phyloP scores from a whole-genome alignment of 2,113 vertebrate species.

The Lynx canadensis region DNA sequence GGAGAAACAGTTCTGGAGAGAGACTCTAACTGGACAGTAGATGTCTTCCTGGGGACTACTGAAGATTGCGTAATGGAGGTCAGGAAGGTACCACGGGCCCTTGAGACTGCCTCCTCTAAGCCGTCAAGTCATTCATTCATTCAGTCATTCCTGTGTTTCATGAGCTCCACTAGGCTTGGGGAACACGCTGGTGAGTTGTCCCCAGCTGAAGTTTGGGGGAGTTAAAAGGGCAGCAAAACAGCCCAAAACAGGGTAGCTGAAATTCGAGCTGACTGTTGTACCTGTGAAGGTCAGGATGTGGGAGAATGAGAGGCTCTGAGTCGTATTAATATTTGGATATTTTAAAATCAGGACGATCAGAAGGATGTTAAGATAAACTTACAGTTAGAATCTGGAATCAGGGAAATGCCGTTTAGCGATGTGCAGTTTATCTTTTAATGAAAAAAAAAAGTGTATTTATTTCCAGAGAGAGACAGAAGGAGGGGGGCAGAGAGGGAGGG shows the following conservation, averaged over 20 bases:
- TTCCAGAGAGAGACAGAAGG: too few species aligned
- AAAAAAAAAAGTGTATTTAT: too few species aligned
- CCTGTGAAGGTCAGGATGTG: background rate
- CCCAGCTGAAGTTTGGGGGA: background rate
- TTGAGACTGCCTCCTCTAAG: background rate
- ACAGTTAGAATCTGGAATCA: background rate
- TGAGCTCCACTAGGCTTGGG: background rate
- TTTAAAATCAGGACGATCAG: background rate
- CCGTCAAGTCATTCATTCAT: background rate
- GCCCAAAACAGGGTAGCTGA: background rate
- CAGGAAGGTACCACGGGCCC: background rate
- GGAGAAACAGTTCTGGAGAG: background rate
- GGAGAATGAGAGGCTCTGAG: background rate
- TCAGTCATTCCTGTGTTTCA: background rate
- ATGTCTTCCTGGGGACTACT: background rate
- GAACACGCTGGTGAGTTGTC: background rate
- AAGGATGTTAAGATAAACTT: background rate
- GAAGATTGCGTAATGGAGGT: background rate
- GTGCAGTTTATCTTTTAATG: background rate
- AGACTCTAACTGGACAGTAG: background rate
- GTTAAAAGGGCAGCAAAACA: background rate
- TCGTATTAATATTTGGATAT: background rate
- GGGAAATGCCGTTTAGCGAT: background rate
- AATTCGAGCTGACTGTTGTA: background rate
- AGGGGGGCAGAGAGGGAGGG: too few species aligned